Evolutionary conservation across 2,888 invertebrate genomes (phyloP).

Genomic region (Diploptera punctata): DNA sequence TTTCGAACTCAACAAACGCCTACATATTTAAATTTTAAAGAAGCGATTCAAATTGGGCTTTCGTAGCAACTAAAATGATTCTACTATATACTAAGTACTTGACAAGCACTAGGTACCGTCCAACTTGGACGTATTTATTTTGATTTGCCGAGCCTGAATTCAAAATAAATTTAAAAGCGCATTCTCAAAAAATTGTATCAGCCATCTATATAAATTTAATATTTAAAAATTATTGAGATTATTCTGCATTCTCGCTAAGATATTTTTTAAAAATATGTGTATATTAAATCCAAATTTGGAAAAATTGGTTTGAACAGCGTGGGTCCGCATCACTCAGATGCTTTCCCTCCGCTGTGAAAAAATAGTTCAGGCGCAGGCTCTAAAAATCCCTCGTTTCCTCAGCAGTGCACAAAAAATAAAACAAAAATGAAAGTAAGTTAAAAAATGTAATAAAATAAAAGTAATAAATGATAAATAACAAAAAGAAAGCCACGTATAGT

Average conservation of each 20-base stretch:
- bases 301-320: neutral
- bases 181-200: too few species aligned
- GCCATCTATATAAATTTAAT: neutral
- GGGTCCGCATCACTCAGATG: neutral
- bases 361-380: too few species aligned
- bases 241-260: too few species aligned
- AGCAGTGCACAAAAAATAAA: slow-evolving; percentile 18
- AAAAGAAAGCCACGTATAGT: slow-evolving; percentile 18
- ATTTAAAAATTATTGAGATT: too few species aligned
- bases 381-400: slow-evolving; percentile 19
- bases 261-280: too few species aligned
- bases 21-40: neutral
- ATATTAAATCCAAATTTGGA: neutral
- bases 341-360: too few species aligned
- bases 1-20: too few species aligned
- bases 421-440: neutral
- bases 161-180: neutral
- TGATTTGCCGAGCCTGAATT: neutral
- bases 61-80: neutral
- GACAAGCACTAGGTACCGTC: neutral
- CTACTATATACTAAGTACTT: neutral
- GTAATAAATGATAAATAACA: neutral
- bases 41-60: neutral
- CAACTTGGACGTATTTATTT: neutral
- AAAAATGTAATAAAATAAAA: neutral